Evolutionary conservation across 2,113 vertebrate genomes (phyloP).

Genomic region (Sprattus sprattus): DNA sequence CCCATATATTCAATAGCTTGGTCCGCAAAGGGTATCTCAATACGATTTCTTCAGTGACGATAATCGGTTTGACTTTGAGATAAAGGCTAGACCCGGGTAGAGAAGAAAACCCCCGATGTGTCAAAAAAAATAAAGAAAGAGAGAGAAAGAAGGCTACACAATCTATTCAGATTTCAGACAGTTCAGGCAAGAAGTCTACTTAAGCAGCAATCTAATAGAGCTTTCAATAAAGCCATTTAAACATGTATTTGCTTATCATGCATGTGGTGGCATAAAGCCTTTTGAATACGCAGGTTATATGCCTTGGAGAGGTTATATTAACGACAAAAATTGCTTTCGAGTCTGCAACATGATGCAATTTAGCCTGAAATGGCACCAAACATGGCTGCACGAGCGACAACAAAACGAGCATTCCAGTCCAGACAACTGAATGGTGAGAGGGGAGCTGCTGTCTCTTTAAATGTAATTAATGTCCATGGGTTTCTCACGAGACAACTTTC

Average conservation of each 20-base stretch:
- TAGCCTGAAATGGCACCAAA: constrained; percentile 55
- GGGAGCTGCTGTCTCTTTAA: constrained; percentile 50
- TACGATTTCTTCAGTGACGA: not conserved
- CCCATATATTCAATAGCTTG: not conserved
- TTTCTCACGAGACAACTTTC: constrained; percentile 46
- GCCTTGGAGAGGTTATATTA: not conserved
- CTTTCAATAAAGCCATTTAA: not conserved
- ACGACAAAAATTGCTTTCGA: not conserved
- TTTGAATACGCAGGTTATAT: not conserved
- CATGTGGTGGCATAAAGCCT: not conserved
- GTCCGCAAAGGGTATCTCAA: not conserved
- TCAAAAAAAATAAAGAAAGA: not conserved
- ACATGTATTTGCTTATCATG: not conserved
- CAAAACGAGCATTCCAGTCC: constrained; percentile 25
- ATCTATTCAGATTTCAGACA: not conserved
- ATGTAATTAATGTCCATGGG: constrained; percentile 56
- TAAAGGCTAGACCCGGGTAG: too few species aligned
- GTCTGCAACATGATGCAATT: not conserved
- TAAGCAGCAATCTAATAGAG: not conserved
- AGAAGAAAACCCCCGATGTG: not conserved
- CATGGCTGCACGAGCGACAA: constrained; percentile 57
- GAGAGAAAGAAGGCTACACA: not conserved
- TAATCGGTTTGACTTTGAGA: not conserved
- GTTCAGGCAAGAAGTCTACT: not conserved
- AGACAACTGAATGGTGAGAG: not conserved